Evolutionary conservation across 92 coral and sea anemone species (phyloP).

Genomic region (Parazoanthus swiftii): DNA sequence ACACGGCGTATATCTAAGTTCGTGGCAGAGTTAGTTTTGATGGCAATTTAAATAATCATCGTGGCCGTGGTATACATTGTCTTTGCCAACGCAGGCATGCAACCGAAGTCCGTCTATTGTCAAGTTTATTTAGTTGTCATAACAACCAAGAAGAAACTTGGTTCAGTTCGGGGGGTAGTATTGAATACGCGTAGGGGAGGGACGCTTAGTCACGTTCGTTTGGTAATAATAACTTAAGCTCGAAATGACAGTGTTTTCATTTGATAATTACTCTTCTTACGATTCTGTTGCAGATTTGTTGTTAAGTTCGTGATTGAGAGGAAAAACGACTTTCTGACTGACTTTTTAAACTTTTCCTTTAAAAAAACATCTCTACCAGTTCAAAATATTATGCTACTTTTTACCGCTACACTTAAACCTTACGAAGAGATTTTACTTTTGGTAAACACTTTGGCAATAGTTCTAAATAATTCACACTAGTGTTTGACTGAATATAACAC

Average conservation of each 20-base stretch:
- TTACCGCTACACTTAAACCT: neutral
- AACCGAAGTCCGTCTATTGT: slow-evolving; percentile 12
- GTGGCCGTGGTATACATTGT: neutral
- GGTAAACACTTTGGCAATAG: neutral
- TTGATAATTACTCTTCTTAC: neutral
- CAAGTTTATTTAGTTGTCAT: slow-evolving; percentile 27
- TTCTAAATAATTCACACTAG: neutral
- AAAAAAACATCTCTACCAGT: neutral
- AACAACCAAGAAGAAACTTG: slow-evolving; percentile 24
- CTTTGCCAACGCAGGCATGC: slow-evolving; percentile 43
- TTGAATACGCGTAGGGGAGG: neutral
- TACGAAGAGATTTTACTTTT: neutral
- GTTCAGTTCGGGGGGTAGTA: neutral
- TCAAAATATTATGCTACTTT: neutral
- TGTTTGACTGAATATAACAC: neutral
- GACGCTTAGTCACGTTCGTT: neutral
- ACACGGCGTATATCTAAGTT: neutral
- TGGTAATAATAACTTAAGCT: neutral
- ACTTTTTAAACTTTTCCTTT: no score
- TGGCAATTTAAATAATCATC: no score
- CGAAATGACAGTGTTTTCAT: neutral
- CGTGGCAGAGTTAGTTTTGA: neutral
- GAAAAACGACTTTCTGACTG: no score
- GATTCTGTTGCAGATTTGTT: neutral
- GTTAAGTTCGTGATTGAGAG: no score